Evolutionary conservation across 2,888 invertebrate species (phyloP), one percentile per base, ranked within the genome.

Genomic region (Ischnura elegans): DNA sequence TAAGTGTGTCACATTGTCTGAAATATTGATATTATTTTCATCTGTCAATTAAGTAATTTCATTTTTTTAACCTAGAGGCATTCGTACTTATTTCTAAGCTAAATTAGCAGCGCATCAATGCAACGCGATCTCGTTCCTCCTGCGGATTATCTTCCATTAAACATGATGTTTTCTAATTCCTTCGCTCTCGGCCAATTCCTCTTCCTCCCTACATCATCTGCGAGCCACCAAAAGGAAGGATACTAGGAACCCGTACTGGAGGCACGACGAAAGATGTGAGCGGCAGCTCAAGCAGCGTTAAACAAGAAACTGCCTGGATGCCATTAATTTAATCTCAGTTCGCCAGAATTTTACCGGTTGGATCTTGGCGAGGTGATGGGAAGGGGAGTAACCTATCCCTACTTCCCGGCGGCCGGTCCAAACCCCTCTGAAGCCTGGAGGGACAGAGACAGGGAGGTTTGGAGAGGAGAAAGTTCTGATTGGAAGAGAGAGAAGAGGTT

Each of bases 381-480:
- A 13, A 47, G 19, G 2, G 13, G 51, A 19, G 13, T 51, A 19
- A 51, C 8, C 36, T 36, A 76, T 36, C 25, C 25, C 76, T 25
- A 10, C 10, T 76, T 36, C 10, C 51, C 51, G 51, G 16, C 13
- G 29, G 36, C 36, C 36, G 36, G 29, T 76, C 2, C 13, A 16
- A 29, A 76, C 29, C 10, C 76, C n/a, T n/a, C n/a, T 0, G 2
- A 29, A 76, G 1, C 76, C 76, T 5, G 51, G 36, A 76, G 76
- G 76, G 76, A 76, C 76, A 10, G 76, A 36, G 36, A 76, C 76
- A 3, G 36, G 36, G 2, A 76, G 76, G 36, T 76, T 29, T 10
- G 76, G 29, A 0, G 76, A 36, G 76, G 76, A 76, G 76, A 76
- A 76, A 76, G 76, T 76, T 76, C 76, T 76, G 76, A 29, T 76